Conservation (phyloP, 2,888 invertebrate species). For the Meta bourneti region DNA sequence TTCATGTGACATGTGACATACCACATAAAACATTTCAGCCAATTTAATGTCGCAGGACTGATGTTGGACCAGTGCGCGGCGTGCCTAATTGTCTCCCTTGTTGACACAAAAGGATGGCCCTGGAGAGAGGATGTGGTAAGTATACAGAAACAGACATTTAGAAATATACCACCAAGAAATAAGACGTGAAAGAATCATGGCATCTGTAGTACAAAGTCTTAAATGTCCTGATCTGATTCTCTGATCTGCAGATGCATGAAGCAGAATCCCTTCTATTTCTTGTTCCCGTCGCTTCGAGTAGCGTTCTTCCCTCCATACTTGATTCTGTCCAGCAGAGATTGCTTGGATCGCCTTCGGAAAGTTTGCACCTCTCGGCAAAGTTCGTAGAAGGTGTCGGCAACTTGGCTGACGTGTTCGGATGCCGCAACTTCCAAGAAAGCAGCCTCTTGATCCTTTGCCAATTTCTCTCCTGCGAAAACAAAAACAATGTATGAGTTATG, state of each 20-base stretch:
- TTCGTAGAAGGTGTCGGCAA: constrained; percentile 91
- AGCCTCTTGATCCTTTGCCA: constrained; percentile 93
- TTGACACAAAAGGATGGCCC: not conserved
- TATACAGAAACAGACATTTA: constrained; percentile 14
- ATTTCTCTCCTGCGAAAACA: constrained; percentile 84
- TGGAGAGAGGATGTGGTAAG: not conserved
- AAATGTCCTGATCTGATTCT: not conserved
- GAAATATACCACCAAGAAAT: constrained; percentile 9
- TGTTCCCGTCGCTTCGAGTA: constrained; percentile 43
- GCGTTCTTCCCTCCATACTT: constrained; percentile 83
- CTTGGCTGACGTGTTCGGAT: constrained; percentile 90
- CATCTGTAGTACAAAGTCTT: not conserved
- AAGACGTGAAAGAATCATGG: not conserved
- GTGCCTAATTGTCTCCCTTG: not conserved
- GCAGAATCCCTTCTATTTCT: constrained; percentile 5
- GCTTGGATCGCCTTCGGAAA: constrained; percentile 89
- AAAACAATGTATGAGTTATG: not conserved
- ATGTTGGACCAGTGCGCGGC: too few relatives aligned
- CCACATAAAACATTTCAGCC: too few relatives aligned
- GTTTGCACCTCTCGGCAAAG: constrained; percentile 90
- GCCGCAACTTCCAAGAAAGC: constrained; percentile 93
- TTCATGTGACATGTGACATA: too few relatives aligned
- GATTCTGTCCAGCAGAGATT: constrained; percentile 88
- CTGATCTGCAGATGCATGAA: not conserved
- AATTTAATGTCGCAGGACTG: too few relatives aligned